These are phyloP conservation scores for Hippopotamus amphibius DNA, from an alignment of 2,113 vertebrate genomes.

Conservation along the genomic window DNA sequence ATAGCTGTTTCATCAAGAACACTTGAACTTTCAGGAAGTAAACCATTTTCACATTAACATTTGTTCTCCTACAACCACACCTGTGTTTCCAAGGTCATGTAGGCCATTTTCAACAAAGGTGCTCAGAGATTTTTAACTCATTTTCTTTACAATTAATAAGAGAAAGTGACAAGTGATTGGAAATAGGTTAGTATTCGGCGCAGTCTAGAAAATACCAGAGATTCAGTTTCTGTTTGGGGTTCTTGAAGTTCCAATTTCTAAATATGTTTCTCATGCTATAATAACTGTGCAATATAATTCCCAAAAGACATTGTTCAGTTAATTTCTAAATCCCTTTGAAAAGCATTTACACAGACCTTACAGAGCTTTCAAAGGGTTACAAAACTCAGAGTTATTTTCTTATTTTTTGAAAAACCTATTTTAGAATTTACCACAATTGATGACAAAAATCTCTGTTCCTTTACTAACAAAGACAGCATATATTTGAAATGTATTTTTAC, in stretches of 20 bases:
- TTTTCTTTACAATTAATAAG: not conserved
- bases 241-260: not conserved
- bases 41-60: not conserved
- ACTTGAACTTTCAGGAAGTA: not conserved
- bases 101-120: not conserved
- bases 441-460: not conserved
- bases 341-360: not conserved
- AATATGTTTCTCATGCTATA: constrained; percentile 5
- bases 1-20: not conserved
- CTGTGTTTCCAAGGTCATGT: not conserved
- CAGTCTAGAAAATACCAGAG: not conserved
- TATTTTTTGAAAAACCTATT: not conserved
- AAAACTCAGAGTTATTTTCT: not conserved
- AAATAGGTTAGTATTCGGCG: not conserved
- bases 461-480: not conserved
- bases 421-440: constrained; percentile 5
- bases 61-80: not conserved
- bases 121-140: not conserved
- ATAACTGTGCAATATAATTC: not conserved
- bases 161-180: not conserved
- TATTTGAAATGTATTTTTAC: not conserved
- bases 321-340: constrained; percentile 10
- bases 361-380: not conserved
- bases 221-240: not conserved
- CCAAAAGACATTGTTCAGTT: not conserved